Evolutionary conservation across 2,888 invertebrate genomes (phyloP), one percentile per base, ranked within the genome.

Genomic region (Spicauda simplicius): DNA sequence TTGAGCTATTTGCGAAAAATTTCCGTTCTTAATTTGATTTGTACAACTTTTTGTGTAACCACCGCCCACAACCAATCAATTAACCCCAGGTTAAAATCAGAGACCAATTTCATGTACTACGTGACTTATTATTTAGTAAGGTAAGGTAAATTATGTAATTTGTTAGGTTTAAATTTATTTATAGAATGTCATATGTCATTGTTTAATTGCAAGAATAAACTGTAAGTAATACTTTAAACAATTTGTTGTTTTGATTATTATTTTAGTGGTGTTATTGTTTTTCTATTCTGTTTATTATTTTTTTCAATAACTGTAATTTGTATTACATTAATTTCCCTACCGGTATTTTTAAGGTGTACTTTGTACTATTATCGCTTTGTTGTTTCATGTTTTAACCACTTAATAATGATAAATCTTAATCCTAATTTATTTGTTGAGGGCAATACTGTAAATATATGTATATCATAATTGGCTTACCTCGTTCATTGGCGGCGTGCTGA

Each of bases 381-480:
- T n/a, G 7, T 41, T 3, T 14, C 1, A 25, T 4, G 25, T 48
- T 16, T 48, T 2, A 58, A 8, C 14, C 45, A 48, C 25, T 48
- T 59, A 59, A 59, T 48, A 48, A 59, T 25, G 20, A 25, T 25
- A 59, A 59, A 25, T 59, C 45, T 45, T 59, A 59, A 59, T 59
- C 19, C 25, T 19, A 45, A 48, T 4, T n/a, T 25, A 59, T 59
- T 59, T 20, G 16, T 5, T 16, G 48, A 60, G 50, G 33, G 60
- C 16, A 62, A 61, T 37, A 41, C 41, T 41, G 61, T 54, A 20
- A 54, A 54, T 61, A 53, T 61, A 50, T 50, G 41, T 61, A 53
- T 61, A 50, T 50, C 33, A 25, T 62, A 62, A 62, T 54, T 62
- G 41, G 41, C 52, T 62, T 45, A 62, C 54, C 54, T 54, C 20